Conservation (phyloP, 2,113 vertebrate species). For the Suricata suricatta region DNA sequence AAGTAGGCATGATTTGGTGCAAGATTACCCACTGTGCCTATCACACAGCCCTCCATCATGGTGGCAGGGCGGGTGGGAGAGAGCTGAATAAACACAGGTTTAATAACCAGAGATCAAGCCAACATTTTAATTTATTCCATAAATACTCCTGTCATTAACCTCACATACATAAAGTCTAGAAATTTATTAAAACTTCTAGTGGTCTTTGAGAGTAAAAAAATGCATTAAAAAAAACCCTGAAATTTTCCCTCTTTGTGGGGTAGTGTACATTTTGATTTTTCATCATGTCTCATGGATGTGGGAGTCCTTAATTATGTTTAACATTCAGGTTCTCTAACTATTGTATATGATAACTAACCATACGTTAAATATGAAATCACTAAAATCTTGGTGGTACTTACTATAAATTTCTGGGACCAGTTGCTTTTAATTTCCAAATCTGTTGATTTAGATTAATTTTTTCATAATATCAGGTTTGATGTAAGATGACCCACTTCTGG, state of each 20-base stretch:
- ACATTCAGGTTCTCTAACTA: neutral
- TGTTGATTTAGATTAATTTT: neutral
- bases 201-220: neutral
- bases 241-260: neutral
- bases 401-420: neutral
- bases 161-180: neutral
- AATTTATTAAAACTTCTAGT: neutral
- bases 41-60: rapidly evolving
- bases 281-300: neutral
- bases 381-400: neutral
- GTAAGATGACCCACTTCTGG: neutral
- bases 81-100: neutral
- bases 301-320: neutral
- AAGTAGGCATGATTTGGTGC: constrained; percentile 9
- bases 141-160: neutral
- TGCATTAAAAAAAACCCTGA: neutral
- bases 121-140: neutral
- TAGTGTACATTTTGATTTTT: neutral
- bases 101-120: neutral
- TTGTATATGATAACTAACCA: neutral
- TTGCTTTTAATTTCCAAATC: neutral
- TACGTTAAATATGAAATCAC: neutral
- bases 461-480: neutral
- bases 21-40: neutral
- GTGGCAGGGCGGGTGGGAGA: neutral